These are phyloP conservation scores for Conus canariensis DNA, from an alignment of 2,888 invertebrate genomes.

Conservation along the genomic window DNA sequence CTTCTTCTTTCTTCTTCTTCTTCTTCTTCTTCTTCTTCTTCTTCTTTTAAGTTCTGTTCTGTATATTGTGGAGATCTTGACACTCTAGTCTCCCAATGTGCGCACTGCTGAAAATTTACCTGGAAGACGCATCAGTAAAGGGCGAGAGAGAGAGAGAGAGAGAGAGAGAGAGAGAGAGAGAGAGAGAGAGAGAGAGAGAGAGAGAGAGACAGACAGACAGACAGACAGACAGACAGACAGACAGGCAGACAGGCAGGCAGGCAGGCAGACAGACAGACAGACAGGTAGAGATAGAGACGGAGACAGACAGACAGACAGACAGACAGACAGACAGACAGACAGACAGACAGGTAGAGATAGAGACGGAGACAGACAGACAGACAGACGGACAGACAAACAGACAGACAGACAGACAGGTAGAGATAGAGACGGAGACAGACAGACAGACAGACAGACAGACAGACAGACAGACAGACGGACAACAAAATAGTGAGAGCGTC, in stretches of 20 bases:
- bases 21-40: too few species aligned
- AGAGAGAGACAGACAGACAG: neutral
- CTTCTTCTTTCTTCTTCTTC: too few species aligned
- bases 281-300: too few species aligned
- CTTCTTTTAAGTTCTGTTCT: neutral
- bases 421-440: neutral
- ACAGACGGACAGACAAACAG: neutral
- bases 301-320: neutral
- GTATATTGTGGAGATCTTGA: too few species aligned
- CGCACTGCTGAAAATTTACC: too few species aligned
- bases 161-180: conserved; percentile 17
- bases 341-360: neutral
- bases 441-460: neutral
- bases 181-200: conserved; percentile 1
- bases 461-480: neutral
- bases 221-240: neutral
- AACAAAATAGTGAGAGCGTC: too few species aligned
- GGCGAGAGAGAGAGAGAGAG: neutral
- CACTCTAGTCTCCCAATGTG: too few species aligned
- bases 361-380: neutral
- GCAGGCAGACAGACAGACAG: too few species aligned
- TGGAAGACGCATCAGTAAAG: neutral
- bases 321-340: neutral
- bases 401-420: neutral
- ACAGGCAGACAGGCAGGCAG: too few species aligned